Evolutionary conservation across 2,113 vertebrate species (phyloP).

Genomic region (Ptilonorhynchus violaceus): DNA sequence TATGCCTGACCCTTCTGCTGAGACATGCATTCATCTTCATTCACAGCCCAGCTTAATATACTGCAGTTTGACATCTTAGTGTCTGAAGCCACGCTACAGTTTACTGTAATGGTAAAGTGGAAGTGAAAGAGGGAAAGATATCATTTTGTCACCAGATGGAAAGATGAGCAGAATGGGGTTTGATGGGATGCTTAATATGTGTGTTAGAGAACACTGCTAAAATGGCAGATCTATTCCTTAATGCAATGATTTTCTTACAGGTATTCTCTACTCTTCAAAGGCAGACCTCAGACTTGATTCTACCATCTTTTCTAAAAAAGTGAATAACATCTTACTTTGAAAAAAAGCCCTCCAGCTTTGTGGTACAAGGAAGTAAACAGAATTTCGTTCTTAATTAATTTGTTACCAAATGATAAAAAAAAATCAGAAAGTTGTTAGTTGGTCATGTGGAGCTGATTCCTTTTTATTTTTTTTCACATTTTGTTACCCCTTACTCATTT

Average conservation of each 20-base stretch:
- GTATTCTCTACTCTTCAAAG: not conserved
- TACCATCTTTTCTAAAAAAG: not conserved
- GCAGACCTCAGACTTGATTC: not conserved
- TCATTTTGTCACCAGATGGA: not conserved
- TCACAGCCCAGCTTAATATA: conserved; percentile 4
- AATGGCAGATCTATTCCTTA: not conserved
- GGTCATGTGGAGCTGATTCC: not conserved
- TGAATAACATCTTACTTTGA: not conserved
- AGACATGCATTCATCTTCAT: not conserved
- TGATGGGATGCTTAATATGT: not conserved
- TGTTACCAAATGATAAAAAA: not conserved
- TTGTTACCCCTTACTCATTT: not conserved
- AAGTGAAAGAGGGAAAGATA: not conserved
- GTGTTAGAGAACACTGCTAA: not conserved
- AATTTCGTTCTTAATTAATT: not conserved
- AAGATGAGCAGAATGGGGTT: not conserved
- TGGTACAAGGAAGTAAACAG: not conserved
- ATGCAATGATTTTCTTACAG: not conserved
- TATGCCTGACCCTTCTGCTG: not conserved
- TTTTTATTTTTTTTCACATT: not conserved
- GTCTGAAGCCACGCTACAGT: not conserved
- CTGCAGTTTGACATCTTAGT: not conserved
- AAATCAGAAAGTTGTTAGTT: not conserved
- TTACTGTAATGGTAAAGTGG: not conserved
- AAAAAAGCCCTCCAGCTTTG: not conserved